Percentiles rank a stretch among this genome's conserved stretches.
Evolutionary conservation across 2,888 invertebrate species (phyloP).

Genomic region (Drosophila subquinaria): DNA sequence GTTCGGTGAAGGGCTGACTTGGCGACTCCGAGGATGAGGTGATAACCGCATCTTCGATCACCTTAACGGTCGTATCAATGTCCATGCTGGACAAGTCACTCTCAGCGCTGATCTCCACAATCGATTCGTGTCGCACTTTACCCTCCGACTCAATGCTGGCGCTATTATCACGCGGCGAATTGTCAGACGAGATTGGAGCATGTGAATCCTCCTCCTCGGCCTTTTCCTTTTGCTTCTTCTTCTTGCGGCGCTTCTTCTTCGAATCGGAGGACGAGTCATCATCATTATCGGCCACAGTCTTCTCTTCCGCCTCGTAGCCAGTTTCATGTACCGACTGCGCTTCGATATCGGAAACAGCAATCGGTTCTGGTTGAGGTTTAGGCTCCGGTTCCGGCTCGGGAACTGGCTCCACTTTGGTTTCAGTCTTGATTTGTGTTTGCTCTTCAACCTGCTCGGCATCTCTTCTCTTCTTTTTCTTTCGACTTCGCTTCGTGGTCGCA

Average conservation of each 20-base stretch:
- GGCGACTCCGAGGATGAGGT: slow-evolving; percentile 87
- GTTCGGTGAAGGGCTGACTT: slow-evolving; percentile 87
- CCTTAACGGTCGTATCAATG: slow-evolving; percentile 88
- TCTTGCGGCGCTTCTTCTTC: slow-evolving; percentile 86
- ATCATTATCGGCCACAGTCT: slow-evolving; percentile 86
- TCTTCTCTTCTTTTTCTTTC: slow-evolving; percentile 89
- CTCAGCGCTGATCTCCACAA: slow-evolving; percentile 85
- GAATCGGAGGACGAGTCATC: slow-evolving; percentile 82
- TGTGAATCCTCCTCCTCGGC: slow-evolving; percentile 84
- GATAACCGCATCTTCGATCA: slow-evolving; percentile 89
- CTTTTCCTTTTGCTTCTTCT: slow-evolving; percentile 86
- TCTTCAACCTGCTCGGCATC: slow-evolving; percentile 61
- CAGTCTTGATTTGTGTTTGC: slow-evolving; percentile 41
- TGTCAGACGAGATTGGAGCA: slow-evolving; percentile 86
- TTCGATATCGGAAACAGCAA: slow-evolving; percentile 60
- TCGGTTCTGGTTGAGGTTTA: slow-evolving; percentile 86
- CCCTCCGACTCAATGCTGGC: slow-evolving; percentile 74
- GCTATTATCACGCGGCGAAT: slow-evolving; percentile 82
- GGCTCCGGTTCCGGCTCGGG: slow-evolving; percentile 85
- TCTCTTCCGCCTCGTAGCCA: slow-evolving; percentile 91
- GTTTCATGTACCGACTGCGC: slow-evolving; percentile 86
- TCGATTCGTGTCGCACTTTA: slow-evolving; percentile 77
- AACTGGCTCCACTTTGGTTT: slow-evolving; percentile 22
- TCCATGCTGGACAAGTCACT: slow-evolving; percentile 85
- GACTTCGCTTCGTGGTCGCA: slow-evolving; percentile 87